Evolutionary conservation across 2,113 vertebrate species (phyloP).

Genomic region (Psephotus haematonotus): DNA sequence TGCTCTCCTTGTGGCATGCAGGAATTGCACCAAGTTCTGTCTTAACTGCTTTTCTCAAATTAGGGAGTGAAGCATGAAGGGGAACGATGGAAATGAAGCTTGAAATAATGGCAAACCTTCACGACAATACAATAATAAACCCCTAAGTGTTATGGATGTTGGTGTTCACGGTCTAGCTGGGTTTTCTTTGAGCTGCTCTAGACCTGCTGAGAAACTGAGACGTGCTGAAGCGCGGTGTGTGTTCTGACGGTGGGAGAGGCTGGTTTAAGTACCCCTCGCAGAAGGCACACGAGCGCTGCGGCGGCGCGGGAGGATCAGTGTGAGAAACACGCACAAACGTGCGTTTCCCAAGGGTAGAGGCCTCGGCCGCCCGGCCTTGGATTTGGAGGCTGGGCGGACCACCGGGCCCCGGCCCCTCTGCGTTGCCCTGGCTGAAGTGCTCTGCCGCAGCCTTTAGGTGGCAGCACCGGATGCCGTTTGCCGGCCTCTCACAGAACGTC

Average conservation of each 20-base stretch:
- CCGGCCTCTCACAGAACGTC: not conserved
- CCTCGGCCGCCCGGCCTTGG: not conserved
- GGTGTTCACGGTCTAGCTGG: too few species aligned
- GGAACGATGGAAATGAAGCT: not conserved
- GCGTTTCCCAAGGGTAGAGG: not conserved
- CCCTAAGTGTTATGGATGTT: accelerated
- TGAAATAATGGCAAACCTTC: accelerated
- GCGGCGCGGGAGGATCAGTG: not conserved
- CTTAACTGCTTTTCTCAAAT: not conserved
- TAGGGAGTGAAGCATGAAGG: not conserved
- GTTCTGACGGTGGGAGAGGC: accelerated
- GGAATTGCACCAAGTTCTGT: not conserved
- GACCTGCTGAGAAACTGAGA: not conserved
- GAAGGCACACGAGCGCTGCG: not conserved
- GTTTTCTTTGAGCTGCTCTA: not conserved
- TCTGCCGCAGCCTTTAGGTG: slow-evolving; percentile 67
- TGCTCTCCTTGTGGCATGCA: accelerated
- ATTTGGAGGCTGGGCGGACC: not conserved
- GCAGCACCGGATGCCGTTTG: slow-evolving; percentile 75
- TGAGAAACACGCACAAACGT: accelerated
- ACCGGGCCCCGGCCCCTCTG: not conserved
- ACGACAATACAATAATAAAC: not conserved
- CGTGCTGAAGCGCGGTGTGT: accelerated
- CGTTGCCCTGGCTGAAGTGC: not conserved
- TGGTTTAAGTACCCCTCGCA: not conserved